These are phyloP conservation scores for Drosophila tristis DNA, from an alignment of 1,140 invertebrate species.

Conservation along the genomic window DNA sequence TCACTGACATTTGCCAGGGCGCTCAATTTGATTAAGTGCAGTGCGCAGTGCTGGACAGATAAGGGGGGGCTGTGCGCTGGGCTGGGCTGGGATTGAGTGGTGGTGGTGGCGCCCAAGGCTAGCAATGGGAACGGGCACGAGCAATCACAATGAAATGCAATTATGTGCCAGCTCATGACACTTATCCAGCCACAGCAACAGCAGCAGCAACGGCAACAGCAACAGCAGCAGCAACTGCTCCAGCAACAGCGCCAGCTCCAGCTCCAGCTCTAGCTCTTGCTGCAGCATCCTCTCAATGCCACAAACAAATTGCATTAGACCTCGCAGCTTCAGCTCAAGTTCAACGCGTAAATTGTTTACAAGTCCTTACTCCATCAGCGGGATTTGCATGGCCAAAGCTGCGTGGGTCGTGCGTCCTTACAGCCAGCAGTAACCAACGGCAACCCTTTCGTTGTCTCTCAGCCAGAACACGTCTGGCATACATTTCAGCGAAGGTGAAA, in stretches of 20 bases:
- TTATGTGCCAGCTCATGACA: conserved; percentile 63
- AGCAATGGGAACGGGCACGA: conserved; percentile 2
- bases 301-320: conserved; percentile 66
- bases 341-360: conserved; percentile 6
- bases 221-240: too few relatives aligned
- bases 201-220: too few relatives aligned
- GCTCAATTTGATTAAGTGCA: conserved; percentile 79
- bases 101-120: conserved; percentile 18
- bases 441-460: conserved; percentile 28
- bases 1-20: conserved; percentile 72
- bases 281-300: conserved; percentile 50
- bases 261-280: too few relatives aligned
- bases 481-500: conserved; percentile 67
- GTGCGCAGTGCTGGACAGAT: conserved; percentile 13
- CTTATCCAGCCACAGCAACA: neutral
- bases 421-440: conserved; percentile 5
- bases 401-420: conserved; percentile 2
- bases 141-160: conserved; percentile 69
- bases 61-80: neutral
- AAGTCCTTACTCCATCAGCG: conserved; percentile 28
- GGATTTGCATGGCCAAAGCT: conserved; percentile 56
- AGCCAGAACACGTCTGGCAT: conserved; percentile 31
- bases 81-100: neutral
- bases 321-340: conserved; percentile 21
- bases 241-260: neutral